phyloP scores from a whole-genome alignment of 2,797 vertebrate genomes.

The Coendou prehensilis region DNA sequence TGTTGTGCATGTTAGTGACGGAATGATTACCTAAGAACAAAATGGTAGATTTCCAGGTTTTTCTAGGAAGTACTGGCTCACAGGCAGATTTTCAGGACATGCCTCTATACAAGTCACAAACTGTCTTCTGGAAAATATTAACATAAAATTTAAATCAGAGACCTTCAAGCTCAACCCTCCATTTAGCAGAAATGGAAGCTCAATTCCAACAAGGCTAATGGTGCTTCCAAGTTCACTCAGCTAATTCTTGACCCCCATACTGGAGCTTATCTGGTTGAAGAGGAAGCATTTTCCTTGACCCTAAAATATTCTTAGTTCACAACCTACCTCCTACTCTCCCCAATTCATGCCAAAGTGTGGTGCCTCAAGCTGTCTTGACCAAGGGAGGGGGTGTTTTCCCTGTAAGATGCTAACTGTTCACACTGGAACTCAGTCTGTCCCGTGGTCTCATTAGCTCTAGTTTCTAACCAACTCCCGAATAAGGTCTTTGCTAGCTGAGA shows the following conservation, averaged over 20 bases:
- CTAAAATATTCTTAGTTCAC: background rate
- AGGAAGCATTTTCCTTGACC: constrained; percentile 5
- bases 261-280: background rate
- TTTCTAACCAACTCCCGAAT: constrained; percentile 21
- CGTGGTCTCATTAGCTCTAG: constrained; percentile 34
- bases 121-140: constrained; percentile 35
- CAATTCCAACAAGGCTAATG: constrained; percentile 47
- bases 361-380: background rate
- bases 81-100: constrained; percentile 75
- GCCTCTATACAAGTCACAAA: constrained; percentile 72
- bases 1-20: background rate
- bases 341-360: constrained; percentile 14
- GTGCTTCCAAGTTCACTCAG: background rate
- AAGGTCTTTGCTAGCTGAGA: constrained; percentile 73
- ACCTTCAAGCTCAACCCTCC: background rate
- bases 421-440: background rate
- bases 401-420: constrained; percentile 52
- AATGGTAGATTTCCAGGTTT: constrained; percentile 63
- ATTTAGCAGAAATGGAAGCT: constrained; percentile 35
- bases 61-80: constrained; percentile 77
- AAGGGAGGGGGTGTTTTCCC: constrained; percentile 19
- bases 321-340: background rate
- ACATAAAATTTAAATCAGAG: background rate
- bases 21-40: constrained; percentile 72
- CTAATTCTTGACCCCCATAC: background rate